Percentiles rank a stretch among this genome's conserved stretches.
Conservation (phyloP, 2,797 vertebrate genomes). For the Leptoclinus maculatus region DNA sequence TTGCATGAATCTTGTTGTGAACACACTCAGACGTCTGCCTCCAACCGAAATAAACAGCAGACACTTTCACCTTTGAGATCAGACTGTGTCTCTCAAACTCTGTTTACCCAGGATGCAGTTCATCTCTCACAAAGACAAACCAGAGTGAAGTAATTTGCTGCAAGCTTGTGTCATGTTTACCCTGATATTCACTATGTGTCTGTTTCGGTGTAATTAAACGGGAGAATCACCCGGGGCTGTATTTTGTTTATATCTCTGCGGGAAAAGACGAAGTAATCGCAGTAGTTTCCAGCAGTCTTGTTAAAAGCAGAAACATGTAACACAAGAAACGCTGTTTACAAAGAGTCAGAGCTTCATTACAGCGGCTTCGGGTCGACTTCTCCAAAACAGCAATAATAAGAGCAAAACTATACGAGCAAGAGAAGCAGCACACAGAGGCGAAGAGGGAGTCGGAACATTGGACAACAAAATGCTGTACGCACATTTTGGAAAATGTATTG, state of each 20-base stretch:
- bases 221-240: constrained; percentile 5
- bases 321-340: constrained; percentile 19
- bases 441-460: neutral
- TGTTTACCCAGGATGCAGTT: neutral
- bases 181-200: constrained; percentile 2
- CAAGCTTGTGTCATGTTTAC: constrained; percentile 9
- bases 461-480: neutral
- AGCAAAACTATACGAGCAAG: neutral
- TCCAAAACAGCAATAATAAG: constrained; percentile 4
- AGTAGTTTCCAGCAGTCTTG: neutral
- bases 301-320: constrained; percentile 21
- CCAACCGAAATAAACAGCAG: neutral
- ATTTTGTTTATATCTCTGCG: constrained; percentile 37
- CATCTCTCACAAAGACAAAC: constrained; percentile 5
- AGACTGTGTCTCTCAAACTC: neutral
- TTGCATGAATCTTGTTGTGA: neutral
- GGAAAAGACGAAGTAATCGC: constrained; percentile 13
- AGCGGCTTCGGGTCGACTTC: neutral
- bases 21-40: neutral
- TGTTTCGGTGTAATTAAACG: constrained; percentile 26
- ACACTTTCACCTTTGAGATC: neutral
- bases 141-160: neutral
- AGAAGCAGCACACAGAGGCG: no score
- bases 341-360: constrained; percentile 13
- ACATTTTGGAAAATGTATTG: no score